Base-by-base conservation (phyloP, 2,888 invertebrate genomes). In the Silvanus unidentatus region DNA sequence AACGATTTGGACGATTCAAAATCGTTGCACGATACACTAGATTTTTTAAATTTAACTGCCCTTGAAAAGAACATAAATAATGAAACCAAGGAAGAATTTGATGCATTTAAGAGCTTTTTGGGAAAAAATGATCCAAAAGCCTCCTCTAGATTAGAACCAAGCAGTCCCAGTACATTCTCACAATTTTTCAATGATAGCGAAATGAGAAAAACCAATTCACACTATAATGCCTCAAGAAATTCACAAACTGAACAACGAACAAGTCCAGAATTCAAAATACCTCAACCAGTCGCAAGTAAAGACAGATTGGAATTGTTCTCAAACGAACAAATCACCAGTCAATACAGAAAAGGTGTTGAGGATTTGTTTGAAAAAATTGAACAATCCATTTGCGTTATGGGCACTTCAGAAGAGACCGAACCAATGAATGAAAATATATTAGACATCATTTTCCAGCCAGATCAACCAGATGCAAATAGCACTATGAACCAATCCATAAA, bases 301-400 rank as follows among this genome's bases (percentile, higher is more conserved):
- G 57, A 59, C 28, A 51, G 50, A 40, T 51, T 55, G 12, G 36
- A 44, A n/a, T 41, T 59, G 12, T 57, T 58, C 45, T 50, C 54
- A 38, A 50, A 58, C 49, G 50, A 58, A 32, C 37, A 49, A 37
- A 48, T 55, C 9, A 60, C 58, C 2, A 43, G 16, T 12, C 44
- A 52, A 14, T 62, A 68, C 71, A 50, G 70, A 66, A 55, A 68
- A 69, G 58, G 75, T 71, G 60, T 72, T 2, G 62, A 66, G 11
- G 45, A 57, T 6, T 50, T 66, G 37, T 80, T 80, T 66, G 69
- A 77, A 55, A 60, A 70, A 34, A 64, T 78, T 16, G 78, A 79
- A 66, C 69, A 74, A 44, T 75, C 78, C 4, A 76, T 80, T 54
- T 72, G 69, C 59, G 68, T 73, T 34, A 63, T 75, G 52, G 69